Conservation (phyloP, 2,797 vertebrate genomes). For the Myotis pilosus region DNA sequence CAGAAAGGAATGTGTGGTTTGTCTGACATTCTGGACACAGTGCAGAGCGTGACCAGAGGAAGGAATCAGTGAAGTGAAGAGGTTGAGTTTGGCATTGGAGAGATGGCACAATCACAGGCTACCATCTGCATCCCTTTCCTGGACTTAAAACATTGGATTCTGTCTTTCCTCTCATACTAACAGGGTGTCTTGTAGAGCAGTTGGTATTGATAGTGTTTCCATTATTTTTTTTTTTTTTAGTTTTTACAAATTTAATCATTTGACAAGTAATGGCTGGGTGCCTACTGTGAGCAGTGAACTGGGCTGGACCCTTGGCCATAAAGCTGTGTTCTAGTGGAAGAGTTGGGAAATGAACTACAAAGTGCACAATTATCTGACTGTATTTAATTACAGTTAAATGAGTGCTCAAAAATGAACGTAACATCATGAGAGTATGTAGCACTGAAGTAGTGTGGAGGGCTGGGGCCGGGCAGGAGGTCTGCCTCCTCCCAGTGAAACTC, state of each 20-base stretch:
- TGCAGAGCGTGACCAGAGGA: background rate
- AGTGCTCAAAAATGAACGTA: background rate
- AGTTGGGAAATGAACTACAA: background rate
- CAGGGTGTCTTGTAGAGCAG: background rate
- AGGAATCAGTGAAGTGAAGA: background rate
- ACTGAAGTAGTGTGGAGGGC: background rate
- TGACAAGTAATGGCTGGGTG: background rate
- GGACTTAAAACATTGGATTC: background rate
- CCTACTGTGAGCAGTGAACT: background rate
- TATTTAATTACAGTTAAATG: background rate
- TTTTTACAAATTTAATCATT: slow-evolving; percentile 3
- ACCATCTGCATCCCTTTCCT: background rate
- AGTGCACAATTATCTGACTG: background rate
- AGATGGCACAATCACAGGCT: background rate
- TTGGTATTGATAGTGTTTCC: background rate
- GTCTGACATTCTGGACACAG: background rate
- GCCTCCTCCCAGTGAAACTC: background rate
- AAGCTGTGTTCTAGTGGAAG: background rate
- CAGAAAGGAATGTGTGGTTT: background rate
- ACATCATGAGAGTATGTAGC: background rate
- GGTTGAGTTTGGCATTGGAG: background rate
- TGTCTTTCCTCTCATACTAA: background rate
- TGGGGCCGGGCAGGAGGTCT: background rate
- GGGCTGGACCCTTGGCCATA: background rate
- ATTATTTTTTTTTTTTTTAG: background rate